phyloP scores from a whole-genome alignment of 2,888 invertebrate genomes.

The Nomada flava region DNA sequence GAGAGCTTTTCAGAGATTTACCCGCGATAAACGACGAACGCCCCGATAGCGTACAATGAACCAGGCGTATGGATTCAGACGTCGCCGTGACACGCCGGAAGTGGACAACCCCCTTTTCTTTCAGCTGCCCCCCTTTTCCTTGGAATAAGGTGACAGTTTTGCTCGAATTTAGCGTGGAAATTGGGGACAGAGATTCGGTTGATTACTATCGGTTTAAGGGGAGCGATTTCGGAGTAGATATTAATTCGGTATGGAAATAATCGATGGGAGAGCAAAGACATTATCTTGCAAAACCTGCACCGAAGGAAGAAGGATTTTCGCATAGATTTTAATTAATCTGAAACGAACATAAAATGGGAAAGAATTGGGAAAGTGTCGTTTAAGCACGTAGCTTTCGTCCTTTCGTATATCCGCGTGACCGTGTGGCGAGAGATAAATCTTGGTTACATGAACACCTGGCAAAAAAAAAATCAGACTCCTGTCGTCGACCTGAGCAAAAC shows the following conservation, averaged over 20 bases:
- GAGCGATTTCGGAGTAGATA: background rate
- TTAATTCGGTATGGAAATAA: background rate
- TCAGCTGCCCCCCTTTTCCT: conserved; percentile 16
- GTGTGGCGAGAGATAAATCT: conserved; percentile 43
- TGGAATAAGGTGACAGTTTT: conserved; percentile 26
- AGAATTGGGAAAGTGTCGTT: background rate
- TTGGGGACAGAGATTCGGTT: conserved; percentile 1
- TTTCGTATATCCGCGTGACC: conserved; percentile 8
- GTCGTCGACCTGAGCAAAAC: conserved; percentile 24
- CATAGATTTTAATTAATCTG: conserved; percentile 36
- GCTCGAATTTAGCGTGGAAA: background rate
- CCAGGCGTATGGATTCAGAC: conserved; percentile 40
- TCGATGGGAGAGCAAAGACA: conserved; percentile 6
- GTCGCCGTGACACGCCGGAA: conserved; percentile 52
- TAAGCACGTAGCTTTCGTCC: conserved; percentile 31
- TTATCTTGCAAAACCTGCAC: background rate
- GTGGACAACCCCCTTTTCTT: conserved; percentile 21
- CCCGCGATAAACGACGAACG: conserved; percentile 62
- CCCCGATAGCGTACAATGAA: conserved; percentile 62
- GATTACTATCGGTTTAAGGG: background rate
- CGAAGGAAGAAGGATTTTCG: conserved; percentile 18
- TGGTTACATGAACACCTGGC: conserved; percentile 14
- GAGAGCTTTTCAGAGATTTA: conserved; percentile 51
- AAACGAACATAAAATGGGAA: background rate
- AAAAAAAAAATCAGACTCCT: conserved; percentile 35